Percentiles rank a stretch among this genome's conserved stretches.
These are phyloP conservation scores for Elgaria multicarinata DNA, from an alignment of 2,113 vertebrate genomes.

Conservation along the genomic window DNA sequence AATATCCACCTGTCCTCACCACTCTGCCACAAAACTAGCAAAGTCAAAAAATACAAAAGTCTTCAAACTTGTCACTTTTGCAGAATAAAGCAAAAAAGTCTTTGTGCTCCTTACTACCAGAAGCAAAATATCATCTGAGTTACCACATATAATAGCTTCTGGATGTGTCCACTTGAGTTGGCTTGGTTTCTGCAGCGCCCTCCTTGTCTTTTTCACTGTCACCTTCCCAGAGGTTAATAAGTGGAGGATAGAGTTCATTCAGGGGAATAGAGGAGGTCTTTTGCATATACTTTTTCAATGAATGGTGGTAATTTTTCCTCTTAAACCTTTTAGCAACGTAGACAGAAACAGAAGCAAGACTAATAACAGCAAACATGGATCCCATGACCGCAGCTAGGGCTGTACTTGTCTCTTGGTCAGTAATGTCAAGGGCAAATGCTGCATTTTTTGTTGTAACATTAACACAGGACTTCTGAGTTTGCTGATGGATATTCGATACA, in stretches of 20 bases:
- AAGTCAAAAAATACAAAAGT: conserved; percentile 85
- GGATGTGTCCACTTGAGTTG: conserved; percentile 95
- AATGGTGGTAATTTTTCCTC: conserved; percentile 97
- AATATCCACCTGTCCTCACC: conserved; percentile 78
- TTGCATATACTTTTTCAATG: conserved; percentile 98
- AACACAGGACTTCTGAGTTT: conserved; percentile 92
- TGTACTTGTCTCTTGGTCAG: conserved; percentile 89
- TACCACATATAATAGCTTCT: conserved; percentile 99
- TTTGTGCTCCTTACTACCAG: conserved; percentile 88
- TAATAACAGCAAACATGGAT: conserved; percentile 91
- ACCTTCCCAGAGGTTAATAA: conserved; percentile 98
- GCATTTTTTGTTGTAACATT: conserved; percentile 95
- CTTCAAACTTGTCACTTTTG: conserved; percentile 83
- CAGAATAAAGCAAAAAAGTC: conserved; percentile 90
- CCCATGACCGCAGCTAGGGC: conserved; percentile 94
- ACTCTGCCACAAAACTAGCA: conserved; percentile 85
- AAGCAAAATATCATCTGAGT: conserved; percentile 82
- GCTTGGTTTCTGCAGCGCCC: conserved; percentile 87
- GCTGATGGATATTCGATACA: conserved; percentile 91
- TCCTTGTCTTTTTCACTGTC: conserved; percentile 98
- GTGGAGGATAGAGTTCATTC: conserved; percentile 96
- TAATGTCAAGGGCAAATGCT: conserved; percentile 86
- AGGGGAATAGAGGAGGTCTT: conserved; percentile 97
- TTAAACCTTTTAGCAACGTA: conserved; percentile 92
- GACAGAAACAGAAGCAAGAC: conserved; percentile 86